Evolutionary conservation across 2,113 vertebrate genomes (phyloP).

Genomic region (Recurvirostra avosetta): DNA sequence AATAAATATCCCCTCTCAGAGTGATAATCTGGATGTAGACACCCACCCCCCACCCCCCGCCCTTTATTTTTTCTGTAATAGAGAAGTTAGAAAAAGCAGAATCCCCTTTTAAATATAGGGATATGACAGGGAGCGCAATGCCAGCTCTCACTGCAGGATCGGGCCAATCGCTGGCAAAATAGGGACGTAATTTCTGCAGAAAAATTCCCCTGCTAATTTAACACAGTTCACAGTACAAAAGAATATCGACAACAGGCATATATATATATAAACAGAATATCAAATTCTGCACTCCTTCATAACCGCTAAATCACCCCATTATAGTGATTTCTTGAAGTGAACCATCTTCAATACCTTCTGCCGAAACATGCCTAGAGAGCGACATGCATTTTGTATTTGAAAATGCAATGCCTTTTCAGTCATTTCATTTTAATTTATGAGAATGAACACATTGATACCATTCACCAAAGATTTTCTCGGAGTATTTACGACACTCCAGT

Average conservation of each 20-base stretch:
- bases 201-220: background rate
- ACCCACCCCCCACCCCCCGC: accelerated
- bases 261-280: background rate
- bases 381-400: background rate
- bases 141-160: background rate
- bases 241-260: background rate
- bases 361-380: background rate
- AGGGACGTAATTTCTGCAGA: background rate
- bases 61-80: background rate
- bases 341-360: background rate
- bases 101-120: background rate
- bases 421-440: background rate
- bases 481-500: background rate
- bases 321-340: background rate
- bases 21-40: background rate
- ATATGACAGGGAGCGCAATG: background rate
- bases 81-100: background rate
- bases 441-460: background rate
- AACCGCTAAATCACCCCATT: background rate
- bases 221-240: background rate
- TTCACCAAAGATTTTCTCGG: background rate
- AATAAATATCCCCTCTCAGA: background rate
- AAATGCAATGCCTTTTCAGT: background rate
- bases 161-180: background rate
- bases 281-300: background rate